Percentiles rank a stretch among this genome's conserved stretches.
These are phyloP conservation scores for Lucilia cuprina DNA, from an alignment of 1,140 invertebrate species.

Conservation along the genomic window DNA sequence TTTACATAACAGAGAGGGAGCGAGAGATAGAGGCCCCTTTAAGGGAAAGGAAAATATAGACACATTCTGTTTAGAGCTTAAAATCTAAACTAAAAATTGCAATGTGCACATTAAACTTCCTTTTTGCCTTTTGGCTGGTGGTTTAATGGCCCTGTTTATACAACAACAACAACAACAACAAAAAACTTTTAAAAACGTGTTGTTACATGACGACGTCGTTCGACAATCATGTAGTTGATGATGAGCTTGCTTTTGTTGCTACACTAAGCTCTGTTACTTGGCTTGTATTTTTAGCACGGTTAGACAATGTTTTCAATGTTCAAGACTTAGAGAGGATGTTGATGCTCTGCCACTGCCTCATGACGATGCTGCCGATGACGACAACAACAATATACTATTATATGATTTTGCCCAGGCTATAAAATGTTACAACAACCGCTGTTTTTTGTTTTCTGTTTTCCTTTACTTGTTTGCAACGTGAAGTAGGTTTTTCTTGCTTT, in stretches of 20 bases:
- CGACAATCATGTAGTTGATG: neutral
- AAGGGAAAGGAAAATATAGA: neutral
- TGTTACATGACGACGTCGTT: neutral
- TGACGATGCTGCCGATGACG: neutral
- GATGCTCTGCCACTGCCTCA: neutral
- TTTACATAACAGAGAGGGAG: neutral
- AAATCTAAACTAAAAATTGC: neutral
- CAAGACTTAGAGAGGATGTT: neutral
- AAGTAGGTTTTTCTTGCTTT: neutral
- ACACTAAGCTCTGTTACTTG: too few species aligned
- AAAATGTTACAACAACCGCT: slow-evolving; percentile 1
- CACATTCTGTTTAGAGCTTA: neutral
- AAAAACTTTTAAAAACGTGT: neutral
- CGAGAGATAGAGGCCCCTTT: neutral
- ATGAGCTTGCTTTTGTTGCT: neutral
- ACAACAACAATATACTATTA: neutral
- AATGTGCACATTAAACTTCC: slow-evolving; percentile 14
- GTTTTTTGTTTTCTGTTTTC: neutral
- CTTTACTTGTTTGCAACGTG: neutral
- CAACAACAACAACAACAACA: neutral
- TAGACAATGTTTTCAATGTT: too few species aligned
- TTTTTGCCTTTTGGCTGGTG: slow-evolving; percentile 14
- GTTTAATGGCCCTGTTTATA: slow-evolving; percentile 13
- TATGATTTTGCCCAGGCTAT: neutral
- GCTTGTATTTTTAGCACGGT: too few species aligned